Evolutionary conservation across 2,113 vertebrate genomes (phyloP), one percentile per base, ranked within the genome.

Genomic region (Opisthocomus hoazin): DNA sequence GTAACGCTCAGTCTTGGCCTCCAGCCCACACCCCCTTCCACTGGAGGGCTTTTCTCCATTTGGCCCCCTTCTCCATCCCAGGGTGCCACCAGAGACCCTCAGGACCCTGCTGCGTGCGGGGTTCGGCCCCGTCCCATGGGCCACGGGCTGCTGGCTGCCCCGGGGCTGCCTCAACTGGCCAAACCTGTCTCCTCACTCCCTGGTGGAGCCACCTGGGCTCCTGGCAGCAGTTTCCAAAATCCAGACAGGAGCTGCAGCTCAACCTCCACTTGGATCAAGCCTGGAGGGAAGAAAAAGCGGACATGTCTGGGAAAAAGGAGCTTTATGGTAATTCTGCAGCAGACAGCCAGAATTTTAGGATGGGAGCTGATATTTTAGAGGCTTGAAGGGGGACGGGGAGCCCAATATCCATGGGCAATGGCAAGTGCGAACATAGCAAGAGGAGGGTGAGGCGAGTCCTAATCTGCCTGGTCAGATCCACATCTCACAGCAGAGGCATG

Each of bases 241-340:
- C 82, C 94, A 96, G 92, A 93, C 87, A 34, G 79, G 58, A 90
- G 58, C 58, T 77, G 74, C 58, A 78, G 36, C 56, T 78, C 70
- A 46, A 66, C 77, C 65, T 83, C 57, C 85, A 90, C 84, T 74
- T 36, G 70, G 74, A 82, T 63, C 6, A 0, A 64, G 78, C 85
- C 94, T 83, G 51, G 30, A 93, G 94, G 94, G 84, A 79, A 82
- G 53, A 85, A 84, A 90, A 74, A 91, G 78, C 0, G 5, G 82
- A 82, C 57, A 43, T 10, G 87, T 96, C 94, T 95, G 95, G 87
- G 78, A 68, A 93, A 94, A 91, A 90, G 43, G 43, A 94, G 26
- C 27, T 76, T 95, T 90, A 79, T 97, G 92, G 57, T 82, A 91
- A 95, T 96, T 91, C 82, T 58, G 41, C 34, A 94, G 39, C 56